Evolutionary conservation across 2,888 invertebrate species (phyloP), one percentile per base, ranked within the genome.

Genomic region (Crematogaster levior): DNA sequence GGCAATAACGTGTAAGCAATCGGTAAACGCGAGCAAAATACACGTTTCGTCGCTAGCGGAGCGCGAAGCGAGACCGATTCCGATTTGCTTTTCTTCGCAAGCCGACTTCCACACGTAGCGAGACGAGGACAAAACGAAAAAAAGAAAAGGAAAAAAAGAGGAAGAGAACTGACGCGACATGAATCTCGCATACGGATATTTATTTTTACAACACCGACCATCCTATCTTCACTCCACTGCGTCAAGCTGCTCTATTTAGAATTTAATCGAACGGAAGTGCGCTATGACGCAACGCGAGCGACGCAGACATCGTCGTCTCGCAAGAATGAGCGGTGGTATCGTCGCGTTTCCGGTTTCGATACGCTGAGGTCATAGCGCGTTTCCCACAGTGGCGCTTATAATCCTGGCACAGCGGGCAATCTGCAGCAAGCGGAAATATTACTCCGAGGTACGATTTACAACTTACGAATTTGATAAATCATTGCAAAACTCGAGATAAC

Each of bases 191-290:
- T 30, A n/a, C 27, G 24, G 37, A 58, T 63, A 72, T 75, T 82
- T 37, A 82, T 68, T 82, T 75, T 82, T 48, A 48, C 81, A 51
- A 70, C 24, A 40, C 40, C 43, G 46, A 24, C 24, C 34, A 46
- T 58, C 66, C 81, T 73, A 66, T 83, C 60, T 60, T 4, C 48
- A 21, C 24, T 10, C 15, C 15, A 15, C 53, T 58, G 48, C 53
- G 61, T 58, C 58, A 24, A 40, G 37, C 24, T n/a, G 30, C 73
- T 80, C 80, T 66, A 83, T 86, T 85, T 83, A 58, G 61, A 85
- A 86, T 5, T 81, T 83, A 88, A 79, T 82, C 72, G 79, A 65
- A 84, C 83, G 88, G 88, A 87, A 88, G 79, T 21, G 84, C 83
- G 65, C 56, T 68, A 79, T 65, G 83, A 84, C 70, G 84, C 65